phyloP scores from a whole-genome alignment of 2,113 vertebrate species.

The Penelope pileata region DNA sequence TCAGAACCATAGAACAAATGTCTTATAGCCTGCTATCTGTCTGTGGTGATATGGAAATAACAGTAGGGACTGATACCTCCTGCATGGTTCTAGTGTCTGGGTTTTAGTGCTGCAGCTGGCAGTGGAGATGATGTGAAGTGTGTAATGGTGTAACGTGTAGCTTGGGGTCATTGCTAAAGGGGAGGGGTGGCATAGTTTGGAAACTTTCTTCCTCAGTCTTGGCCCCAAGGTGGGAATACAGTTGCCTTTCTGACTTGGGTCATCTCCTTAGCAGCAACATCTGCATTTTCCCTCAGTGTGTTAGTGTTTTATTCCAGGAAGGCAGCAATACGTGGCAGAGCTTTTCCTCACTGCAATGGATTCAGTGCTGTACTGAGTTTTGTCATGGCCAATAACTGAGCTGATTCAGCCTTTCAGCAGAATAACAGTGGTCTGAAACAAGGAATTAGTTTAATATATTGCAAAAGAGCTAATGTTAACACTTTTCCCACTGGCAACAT shows the following conservation, averaged over 20 bases:
- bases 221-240: background rate
- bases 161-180: background rate
- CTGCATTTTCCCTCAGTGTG: background rate
- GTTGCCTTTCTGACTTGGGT: background rate
- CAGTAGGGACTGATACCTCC: background rate
- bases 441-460: constrained; percentile 14
- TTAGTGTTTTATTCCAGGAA: background rate
- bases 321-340: background rate
- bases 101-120: background rate
- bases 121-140: background rate
- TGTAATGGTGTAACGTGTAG: background rate
- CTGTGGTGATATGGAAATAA: background rate
- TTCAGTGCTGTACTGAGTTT: background rate
- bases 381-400: background rate
- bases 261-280: background rate
- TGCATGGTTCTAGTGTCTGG: background rate
- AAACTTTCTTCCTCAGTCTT: background rate
- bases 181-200: background rate
- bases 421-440: background rate
- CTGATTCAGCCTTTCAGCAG: background rate
- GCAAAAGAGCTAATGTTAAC: background rate
- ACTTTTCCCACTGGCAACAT: background rate
- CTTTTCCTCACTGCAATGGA: background rate
- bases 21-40: background rate
- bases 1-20: background rate